Evolutionary conservation across 2,797 vertebrate species (phyloP).

Genomic region (Myotis vivesi): DNA sequence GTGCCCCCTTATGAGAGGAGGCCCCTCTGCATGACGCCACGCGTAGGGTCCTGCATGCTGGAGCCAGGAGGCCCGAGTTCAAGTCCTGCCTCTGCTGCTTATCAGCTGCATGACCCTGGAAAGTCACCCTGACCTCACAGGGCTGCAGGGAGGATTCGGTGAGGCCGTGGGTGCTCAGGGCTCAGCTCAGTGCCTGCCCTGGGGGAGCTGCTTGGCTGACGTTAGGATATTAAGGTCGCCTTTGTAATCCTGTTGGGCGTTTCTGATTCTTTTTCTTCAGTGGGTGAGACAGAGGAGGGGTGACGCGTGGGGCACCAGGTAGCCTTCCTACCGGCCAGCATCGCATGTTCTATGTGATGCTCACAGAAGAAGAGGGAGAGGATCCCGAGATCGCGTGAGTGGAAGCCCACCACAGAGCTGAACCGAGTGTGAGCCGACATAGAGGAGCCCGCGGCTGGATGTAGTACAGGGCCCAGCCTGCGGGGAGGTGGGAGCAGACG

Average conservation of each 20-base stretch:
- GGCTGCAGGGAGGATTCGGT: background rate
- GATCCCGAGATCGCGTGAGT: accelerated
- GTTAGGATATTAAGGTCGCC: background rate
- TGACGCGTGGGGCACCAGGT: background rate
- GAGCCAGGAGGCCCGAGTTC: background rate
- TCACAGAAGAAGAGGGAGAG: background rate
- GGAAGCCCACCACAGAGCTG: background rate
- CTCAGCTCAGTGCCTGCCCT: background rate
- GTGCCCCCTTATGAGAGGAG: background rate
- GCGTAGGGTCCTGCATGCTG: background rate
- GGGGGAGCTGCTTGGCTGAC: background rate
- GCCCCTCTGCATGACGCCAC: accelerated
- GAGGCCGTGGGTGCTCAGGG: too few species aligned
- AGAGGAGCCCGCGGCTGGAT: accelerated
- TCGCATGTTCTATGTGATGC: background rate
- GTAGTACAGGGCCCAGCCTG: accelerated
- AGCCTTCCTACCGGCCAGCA: background rate
- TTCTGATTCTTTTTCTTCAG: background rate
- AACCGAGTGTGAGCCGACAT: accelerated
- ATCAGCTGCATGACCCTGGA: background rate
- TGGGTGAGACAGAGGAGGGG: background rate
- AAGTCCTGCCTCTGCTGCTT: background rate
- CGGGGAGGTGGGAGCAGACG: background rate
- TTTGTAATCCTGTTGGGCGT: background rate
- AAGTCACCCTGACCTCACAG: background rate